These are phyloP conservation scores for Smutsia temminckii DNA, from an alignment of 2,797 vertebrate genomes.

Conservation along the genomic window DNA sequence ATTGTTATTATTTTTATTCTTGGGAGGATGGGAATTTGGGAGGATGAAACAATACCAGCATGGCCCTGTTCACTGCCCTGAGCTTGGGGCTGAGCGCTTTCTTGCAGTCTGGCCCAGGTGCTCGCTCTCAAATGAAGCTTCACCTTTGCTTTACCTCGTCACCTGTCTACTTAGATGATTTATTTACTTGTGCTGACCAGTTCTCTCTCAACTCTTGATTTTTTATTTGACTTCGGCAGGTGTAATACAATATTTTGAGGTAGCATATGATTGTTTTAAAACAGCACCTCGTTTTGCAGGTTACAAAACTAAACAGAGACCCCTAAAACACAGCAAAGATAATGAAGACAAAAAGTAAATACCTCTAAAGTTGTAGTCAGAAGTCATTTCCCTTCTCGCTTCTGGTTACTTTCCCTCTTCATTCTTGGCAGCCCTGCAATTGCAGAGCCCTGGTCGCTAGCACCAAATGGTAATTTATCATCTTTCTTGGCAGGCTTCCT, in stretches of 20 bases:
- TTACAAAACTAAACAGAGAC: constrained; percentile 44
- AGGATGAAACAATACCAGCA: accelerated
- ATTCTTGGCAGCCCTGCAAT: constrained; percentile 78
- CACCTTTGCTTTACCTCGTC: neutral
- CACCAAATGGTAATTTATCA: constrained; percentile 86
- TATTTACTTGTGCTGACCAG: constrained; percentile 1
- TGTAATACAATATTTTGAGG: constrained; percentile 31
- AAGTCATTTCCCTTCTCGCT: constrained; percentile 79
- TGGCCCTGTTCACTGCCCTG: accelerated
- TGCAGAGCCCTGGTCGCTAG: constrained; percentile 77
- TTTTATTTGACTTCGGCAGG: constrained; percentile 47
- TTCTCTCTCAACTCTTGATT: constrained; percentile 30
- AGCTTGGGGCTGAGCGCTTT: accelerated
- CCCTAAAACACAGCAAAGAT: constrained; percentile 61
- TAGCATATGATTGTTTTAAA: neutral
- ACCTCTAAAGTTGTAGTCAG: constrained; percentile 63
- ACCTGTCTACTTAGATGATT: neutral
- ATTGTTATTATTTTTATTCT: neutral
- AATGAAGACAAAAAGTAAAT: constrained; percentile 64
- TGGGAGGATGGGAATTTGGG: neutral
- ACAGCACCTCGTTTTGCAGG: constrained; percentile 49
- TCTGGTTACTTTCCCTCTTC: constrained; percentile 80
- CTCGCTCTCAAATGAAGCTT: neutral
- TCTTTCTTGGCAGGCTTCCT: constrained; percentile 90
- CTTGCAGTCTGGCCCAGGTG: neutral